Evolutionary conservation across 2,797 vertebrate species (phyloP), one percentile per base, ranked within the genome.

Genomic region (Rhincodon typus): DNA sequence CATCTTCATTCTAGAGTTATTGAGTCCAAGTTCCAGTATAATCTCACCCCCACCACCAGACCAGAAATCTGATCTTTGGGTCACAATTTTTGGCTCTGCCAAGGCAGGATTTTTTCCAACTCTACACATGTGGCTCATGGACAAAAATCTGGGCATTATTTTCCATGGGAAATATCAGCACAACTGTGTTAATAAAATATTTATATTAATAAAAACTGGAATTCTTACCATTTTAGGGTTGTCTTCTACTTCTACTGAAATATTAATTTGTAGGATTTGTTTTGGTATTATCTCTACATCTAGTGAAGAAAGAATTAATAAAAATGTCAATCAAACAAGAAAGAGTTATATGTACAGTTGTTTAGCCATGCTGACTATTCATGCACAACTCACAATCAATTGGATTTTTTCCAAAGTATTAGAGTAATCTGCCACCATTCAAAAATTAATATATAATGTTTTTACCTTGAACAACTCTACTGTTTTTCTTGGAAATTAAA

Each of bases 221-320:
- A 77, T 23, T 34, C 19, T 95, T 95, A 95, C 94, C 94, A 13
- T 19, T 74, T 95, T 19, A 74, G 53, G 57, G 25, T 91, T 91
- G n/a, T 62, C 57, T 74, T 72, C 67, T 42, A 53, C 70, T 21
- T 72, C 70, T 95, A 57, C 15, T 77, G 70, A 94, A 15, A 53
- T 46, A 95, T 30, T 95, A 95, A 46, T 72, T 77, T 17, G 70
- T 74, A 8, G 94, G 70, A 95, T 77, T 95, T 77, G 10, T 77
- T 94, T 34, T 30, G 42, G 70, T 95, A 50, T 95, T 53, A 95
- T 74, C 94, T 27, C 34, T 34, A 8, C 46, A 15, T 57, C 94
- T 95, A 95, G 27, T 21, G 70, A 46, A 77, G 94, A 95, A 72
- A 72, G 46, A 77, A 50, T 42, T 42, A 94, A 42, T 23, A 95